These are phyloP conservation scores for Marcusenius ussheri DNA, from an alignment of 2,113 vertebrate genomes.

Conservation along the genomic window DNA sequence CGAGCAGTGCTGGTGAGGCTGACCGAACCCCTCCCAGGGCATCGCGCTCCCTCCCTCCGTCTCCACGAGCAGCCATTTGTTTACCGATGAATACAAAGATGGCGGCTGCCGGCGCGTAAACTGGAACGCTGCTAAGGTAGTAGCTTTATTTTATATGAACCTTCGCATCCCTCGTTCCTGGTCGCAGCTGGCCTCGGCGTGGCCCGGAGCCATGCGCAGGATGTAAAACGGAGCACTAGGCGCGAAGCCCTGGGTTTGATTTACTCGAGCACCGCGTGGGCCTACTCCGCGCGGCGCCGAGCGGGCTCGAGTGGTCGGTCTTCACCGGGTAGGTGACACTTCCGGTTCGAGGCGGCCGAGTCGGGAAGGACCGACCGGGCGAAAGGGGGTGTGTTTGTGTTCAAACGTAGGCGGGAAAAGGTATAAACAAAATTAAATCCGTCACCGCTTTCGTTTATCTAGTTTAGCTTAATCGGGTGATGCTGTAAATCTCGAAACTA, in stretches of 20 bases:
- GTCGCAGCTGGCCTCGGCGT: background rate
- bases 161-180: background rate
- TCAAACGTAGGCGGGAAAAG: conserved; percentile 65
- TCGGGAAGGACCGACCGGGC: conserved; percentile 27
- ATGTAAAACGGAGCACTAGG: background rate
- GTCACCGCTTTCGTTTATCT: background rate
- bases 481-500: background rate
- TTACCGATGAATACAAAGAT: conserved; percentile 57
- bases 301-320: conserved; percentile 27
- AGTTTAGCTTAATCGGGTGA: background rate
- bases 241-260: too few relatives aligned
- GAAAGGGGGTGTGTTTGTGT: conserved; percentile 32
- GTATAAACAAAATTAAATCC: conserved; percentile 23
- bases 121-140: conserved; percentile 8
- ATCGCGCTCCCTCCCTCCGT: background rate
- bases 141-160: background rate
- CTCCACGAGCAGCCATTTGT: conserved; percentile 1
- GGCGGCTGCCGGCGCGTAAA: conserved; percentile 63
- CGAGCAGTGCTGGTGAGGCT: background rate
- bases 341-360: conserved; percentile 13
- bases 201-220: too few relatives aligned
- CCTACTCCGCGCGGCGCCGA: conserved; percentile 34
- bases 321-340: conserved; percentile 8
- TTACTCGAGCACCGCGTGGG: conserved; percentile 7
- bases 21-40: background rate